Percentiles rank a stretch among this genome's conserved stretches.
Evolutionary conservation across 2,113 vertebrate species (phyloP).

Genomic region (Platanista minor): DNA sequence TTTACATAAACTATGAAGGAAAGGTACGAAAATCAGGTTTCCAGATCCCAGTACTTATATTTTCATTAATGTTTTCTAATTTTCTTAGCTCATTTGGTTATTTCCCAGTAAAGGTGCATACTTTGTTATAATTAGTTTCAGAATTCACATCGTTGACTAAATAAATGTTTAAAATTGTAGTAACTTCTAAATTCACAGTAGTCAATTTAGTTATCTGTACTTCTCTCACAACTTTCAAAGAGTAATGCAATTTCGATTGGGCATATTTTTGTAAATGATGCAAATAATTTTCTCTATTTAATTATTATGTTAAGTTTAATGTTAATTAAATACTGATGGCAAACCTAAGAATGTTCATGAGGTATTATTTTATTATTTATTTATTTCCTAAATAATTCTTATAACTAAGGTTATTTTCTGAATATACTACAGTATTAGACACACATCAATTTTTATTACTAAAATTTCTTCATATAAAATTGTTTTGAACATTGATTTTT

Average conservation of each 20-base stretch:
- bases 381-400: neutral
- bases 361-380: neutral
- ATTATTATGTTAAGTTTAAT: neutral
- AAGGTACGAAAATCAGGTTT: conserved; percentile 22
- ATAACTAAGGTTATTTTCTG: neutral
- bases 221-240: neutral
- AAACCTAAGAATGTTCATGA: neutral
- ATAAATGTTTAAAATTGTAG: neutral
- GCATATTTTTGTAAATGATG: neutral
- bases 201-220: neutral
- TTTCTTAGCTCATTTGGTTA: conserved; percentile 18
- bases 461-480: neutral
- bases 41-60: neutral
- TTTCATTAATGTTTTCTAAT: conserved; percentile 18
- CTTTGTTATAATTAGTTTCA: neutral
- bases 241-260: neutral
- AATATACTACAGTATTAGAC: neutral
- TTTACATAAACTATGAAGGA: conserved; percentile 32
- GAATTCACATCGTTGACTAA: neutral
- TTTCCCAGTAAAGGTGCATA: neutral
- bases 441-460: neutral
- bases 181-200: neutral
- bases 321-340: neutral
- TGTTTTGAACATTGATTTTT: neutral
- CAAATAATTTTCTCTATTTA: neutral